phyloP scores from a whole-genome alignment of 2,797 vertebrate genomes.

The Naso thynnoides region DNA sequence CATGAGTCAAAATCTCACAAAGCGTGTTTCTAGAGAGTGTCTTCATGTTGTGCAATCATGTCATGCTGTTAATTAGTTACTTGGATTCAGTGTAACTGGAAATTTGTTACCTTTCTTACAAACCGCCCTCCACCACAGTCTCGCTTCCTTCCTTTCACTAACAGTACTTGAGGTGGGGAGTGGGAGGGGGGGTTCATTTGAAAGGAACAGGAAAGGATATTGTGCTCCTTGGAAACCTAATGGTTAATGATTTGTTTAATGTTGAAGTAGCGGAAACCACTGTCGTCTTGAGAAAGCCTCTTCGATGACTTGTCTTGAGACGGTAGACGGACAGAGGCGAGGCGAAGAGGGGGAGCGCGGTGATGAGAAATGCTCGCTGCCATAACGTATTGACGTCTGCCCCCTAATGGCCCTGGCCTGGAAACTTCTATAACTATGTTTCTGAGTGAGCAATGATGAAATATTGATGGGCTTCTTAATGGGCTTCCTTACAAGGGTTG shows the following conservation, averaged over 20 bases:
- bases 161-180: conserved; percentile 41
- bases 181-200: conserved; percentile 38
- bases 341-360: conserved; percentile 20
- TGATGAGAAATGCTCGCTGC: conserved; percentile 68
- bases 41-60: conserved; percentile 32
- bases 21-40: conserved; percentile 39
- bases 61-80: conserved; percentile 54
- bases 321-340: conserved; percentile 53
- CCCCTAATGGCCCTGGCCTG: conserved; percentile 81
- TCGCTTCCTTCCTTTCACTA: conserved; percentile 29
- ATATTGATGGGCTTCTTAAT: conserved; percentile 88
- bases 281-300: conserved; percentile 75
- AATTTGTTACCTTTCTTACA: conserved; percentile 55
- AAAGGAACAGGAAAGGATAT: conserved; percentile 62
- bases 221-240: conserved; percentile 69
- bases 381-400: conserved; percentile 82
- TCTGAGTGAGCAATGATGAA: conserved; percentile 85
- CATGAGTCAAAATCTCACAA: conserved; percentile 57
- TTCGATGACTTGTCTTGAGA: conserved; percentile 71
- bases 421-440: conserved; percentile 84
- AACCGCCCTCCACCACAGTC: conserved; percentile 32
- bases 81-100: conserved; percentile 40
- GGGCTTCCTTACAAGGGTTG: conserved; percentile 80
- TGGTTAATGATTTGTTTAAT: conserved; percentile 84
- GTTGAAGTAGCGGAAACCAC: conserved; percentile 75